Percentiles rank a stretch among this genome's conserved stretches.
Evolutionary conservation across 2,797 vertebrate genomes (phyloP).

Genomic region (Poecilia velifera): DNA sequence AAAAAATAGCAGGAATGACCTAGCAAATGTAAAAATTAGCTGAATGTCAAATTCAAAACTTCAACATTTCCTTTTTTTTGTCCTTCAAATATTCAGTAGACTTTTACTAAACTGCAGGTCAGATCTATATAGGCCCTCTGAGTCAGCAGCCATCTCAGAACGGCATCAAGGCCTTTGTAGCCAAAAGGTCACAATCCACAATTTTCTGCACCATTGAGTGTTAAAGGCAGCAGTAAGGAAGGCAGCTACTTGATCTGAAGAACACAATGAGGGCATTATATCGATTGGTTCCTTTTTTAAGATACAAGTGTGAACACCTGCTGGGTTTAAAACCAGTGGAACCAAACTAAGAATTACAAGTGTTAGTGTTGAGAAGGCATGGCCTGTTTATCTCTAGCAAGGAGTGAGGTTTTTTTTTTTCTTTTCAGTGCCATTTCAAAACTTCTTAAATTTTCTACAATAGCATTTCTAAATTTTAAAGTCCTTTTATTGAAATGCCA

Average conservation of each 20-base stretch:
- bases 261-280: conserved; percentile 11
- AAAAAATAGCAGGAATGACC: no score
- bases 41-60: no score
- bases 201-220: conserved; percentile 51
- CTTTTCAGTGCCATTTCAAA: background rate
- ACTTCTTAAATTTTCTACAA: background rate
- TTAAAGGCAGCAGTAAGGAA: conserved; percentile 22
- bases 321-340: background rate
- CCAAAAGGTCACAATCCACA: conserved; percentile 53
- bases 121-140: no score
- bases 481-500: background rate
- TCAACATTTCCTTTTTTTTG: no score
- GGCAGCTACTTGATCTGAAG: background rate
- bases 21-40: no score
- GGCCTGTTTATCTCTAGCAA: background rate
- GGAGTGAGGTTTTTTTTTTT: background rate
- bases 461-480: background rate
- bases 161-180: conserved; percentile 20
- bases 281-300: conserved; percentile 1
- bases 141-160: no score
- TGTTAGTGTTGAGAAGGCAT: background rate
- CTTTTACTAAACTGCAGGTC: no score
- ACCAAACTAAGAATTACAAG: background rate
- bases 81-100: no score
- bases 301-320: background rate